Evolutionary conservation across 2,888 invertebrate species (phyloP).

Genomic region (Noctuana brunneofusca): DNA sequence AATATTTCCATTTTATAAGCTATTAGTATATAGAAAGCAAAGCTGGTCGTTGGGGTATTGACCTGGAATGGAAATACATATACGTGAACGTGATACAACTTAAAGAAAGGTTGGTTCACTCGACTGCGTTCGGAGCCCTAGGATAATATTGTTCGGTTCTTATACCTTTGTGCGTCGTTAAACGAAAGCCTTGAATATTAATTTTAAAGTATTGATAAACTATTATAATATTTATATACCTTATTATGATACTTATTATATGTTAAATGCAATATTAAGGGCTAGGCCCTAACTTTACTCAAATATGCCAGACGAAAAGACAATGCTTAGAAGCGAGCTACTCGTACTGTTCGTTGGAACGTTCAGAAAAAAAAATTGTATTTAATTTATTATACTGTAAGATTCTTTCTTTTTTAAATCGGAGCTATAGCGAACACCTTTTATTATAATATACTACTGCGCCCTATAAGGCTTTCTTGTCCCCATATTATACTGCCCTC

Average conservation of each 20-base stretch:
- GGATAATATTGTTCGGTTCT: neutral
- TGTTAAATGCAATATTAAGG: too few species aligned
- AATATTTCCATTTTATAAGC: too few species aligned
- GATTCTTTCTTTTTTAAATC: neutral
- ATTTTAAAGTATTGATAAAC: too few species aligned
- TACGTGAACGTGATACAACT: neutral
- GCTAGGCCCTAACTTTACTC: too few species aligned
- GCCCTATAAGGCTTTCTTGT: neutral
- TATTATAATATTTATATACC: too few species aligned
- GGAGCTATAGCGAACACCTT: neutral
- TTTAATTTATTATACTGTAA: neutral
- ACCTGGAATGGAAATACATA: neutral
- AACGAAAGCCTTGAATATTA: too few species aligned
- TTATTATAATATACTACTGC: neutral
- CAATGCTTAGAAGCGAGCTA: too few species aligned
- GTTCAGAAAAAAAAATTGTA: too few species aligned
- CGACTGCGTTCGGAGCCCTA: neutral
- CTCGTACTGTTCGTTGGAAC: too few species aligned
- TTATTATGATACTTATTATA: too few species aligned
- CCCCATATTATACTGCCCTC: slow-evolving; percentile 1
- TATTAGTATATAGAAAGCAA: neutral
- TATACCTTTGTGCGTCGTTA: neutral
- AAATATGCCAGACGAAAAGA: too few species aligned
- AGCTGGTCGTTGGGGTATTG: neutral
- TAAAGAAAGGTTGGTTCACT: neutral